Base-by-base conservation (phyloP, 2,113 vertebrate genomes). In the Psittacula cyanocephala region DNA sequence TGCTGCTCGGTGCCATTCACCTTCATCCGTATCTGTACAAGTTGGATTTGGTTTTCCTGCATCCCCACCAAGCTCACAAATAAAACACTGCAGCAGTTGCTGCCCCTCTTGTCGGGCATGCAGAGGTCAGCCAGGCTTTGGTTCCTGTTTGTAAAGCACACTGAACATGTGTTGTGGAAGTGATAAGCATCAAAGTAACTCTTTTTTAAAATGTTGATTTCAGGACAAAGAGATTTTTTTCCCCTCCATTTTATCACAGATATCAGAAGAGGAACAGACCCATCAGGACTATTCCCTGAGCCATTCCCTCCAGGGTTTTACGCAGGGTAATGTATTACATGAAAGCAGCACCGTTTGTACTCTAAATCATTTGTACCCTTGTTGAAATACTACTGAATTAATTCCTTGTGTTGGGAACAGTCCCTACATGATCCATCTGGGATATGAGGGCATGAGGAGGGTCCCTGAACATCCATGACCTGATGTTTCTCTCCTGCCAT, bases 321-420 rank as follows among this genome's bases (percentile, higher is more conserved):
- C 52, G 43, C 67, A 41, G 77, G 67, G 78, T 77, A 81, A 16
- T 28, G 57, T 43, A 65, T 82, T 60, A 92, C 84, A 85, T 39
- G 81, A 95, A 91, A 93, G 65, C 86, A 89, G 35, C 43, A 12
- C 62, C 0, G 0, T n/a, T 94, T 39, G 75, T 77, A 9, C 67
- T 89, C 77, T 55, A 79, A 57, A 86, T 76, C 41, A 49, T 27
- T 85, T 79, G 59, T 72, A 91, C 89, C 85, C 80, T 13, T 35
- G 59, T 13, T 93, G 88, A 97, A 95, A 95, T 67, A 82, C 19
- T 79, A 33, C 52, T 57, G 79, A 89, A 70, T 82, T 62, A 77
- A 86, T 93, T 91, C 63, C 63, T 79, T 52, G 41, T 74, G 37
- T 59, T 88, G 37, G 37, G 62, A 90, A 44, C 63, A 74, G 59